Percentiles rank a stretch among this genome's conserved stretches.
Evolutionary conservation across 2,888 invertebrate species (phyloP).

Genomic region (Mactromeris polynyma): DNA sequence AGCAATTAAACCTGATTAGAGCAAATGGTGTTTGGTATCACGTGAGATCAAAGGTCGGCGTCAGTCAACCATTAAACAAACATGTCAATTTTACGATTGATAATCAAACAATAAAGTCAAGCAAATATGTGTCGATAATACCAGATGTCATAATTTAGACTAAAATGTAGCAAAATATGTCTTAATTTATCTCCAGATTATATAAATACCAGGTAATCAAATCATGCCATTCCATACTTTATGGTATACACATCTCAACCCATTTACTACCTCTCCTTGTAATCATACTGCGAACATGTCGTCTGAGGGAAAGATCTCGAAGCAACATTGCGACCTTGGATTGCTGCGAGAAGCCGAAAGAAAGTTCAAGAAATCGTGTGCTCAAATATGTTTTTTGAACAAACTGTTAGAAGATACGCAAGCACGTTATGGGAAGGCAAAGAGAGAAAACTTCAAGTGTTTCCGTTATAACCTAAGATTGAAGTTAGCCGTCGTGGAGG

Average conservation of each 20-base stretch:
- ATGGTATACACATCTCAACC: not conserved
- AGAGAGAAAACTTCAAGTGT: slow-evolving; percentile 70
- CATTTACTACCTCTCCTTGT: not conserved
- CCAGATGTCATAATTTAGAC: not conserved
- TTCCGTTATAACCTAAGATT: slow-evolving; percentile 79
- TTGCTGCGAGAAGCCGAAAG: slow-evolving; percentile 57
- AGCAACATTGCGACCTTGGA: not conserved
- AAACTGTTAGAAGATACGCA: slow-evolving; percentile 70
- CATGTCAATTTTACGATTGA: slow-evolving; percentile 3
- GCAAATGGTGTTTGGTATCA: not conserved
- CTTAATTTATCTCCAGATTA: not conserved
- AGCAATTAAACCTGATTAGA: not conserved
- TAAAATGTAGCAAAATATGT: not conserved
- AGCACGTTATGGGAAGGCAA: slow-evolving; percentile 75
- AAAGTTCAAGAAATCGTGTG: slow-evolving; percentile 75
- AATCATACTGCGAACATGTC: not conserved
- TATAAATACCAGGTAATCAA: not conserved
- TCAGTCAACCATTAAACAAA: slow-evolving; percentile 20
- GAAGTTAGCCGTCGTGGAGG: slow-evolving; percentile 77
- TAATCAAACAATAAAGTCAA: not conserved
- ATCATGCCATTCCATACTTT: not conserved
- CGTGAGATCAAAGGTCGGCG: not conserved
- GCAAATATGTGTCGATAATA: not conserved
- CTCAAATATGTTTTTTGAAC: slow-evolving; percentile 77
- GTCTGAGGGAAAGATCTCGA: not conserved